Conservation (phyloP, 2,888 invertebrate species). For the Parthenolecanium corni region DNA sequence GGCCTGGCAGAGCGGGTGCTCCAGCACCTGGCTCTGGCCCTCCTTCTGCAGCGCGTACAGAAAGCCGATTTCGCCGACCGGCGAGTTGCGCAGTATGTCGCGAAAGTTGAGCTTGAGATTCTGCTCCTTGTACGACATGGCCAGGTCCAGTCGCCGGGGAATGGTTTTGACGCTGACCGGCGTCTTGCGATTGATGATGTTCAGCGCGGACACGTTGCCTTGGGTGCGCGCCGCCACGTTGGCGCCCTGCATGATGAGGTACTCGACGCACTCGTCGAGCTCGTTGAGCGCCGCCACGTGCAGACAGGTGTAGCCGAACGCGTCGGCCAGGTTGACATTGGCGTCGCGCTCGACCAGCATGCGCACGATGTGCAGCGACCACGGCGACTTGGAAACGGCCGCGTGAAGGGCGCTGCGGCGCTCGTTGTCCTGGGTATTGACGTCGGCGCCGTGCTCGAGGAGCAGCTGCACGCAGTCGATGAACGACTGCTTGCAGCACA, state of each 20-base stretch:
- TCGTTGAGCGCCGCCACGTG: constrained; percentile 78
- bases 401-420: constrained; percentile 64
- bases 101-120: constrained; percentile 21
- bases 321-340: constrained; percentile 5
- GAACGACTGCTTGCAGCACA: constrained; percentile 67
- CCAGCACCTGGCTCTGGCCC: constrained; percentile 72
- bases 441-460: constrained; percentile 61
- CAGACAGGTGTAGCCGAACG: constrained; percentile 41
- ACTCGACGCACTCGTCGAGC: constrained; percentile 69
- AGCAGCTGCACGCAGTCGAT: constrained; percentile 69
- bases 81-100: constrained; percentile 15
- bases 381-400: constrained; percentile 62
- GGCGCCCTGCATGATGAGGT: constrained; percentile 70
- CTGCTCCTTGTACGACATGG: constrained; percentile 41
- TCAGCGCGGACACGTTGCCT: constrained; percentile 73
- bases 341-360: constrained; percentile 10
- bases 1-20: constrained; percentile 77
- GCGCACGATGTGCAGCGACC: constrained; percentile 1
- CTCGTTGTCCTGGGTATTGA: constrained; percentile 68
- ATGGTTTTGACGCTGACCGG: constrained; percentile 75
- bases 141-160: constrained; percentile 66
- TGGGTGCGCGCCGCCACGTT: constrained; percentile 77
- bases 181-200: constrained; percentile 74
- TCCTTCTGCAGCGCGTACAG: constrained; percentile 77
- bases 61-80: constrained; percentile 62